These are phyloP conservation scores for Leucoma salicis DNA, from an alignment of 2,888 invertebrate species.

Conservation along the genomic window DNA sequence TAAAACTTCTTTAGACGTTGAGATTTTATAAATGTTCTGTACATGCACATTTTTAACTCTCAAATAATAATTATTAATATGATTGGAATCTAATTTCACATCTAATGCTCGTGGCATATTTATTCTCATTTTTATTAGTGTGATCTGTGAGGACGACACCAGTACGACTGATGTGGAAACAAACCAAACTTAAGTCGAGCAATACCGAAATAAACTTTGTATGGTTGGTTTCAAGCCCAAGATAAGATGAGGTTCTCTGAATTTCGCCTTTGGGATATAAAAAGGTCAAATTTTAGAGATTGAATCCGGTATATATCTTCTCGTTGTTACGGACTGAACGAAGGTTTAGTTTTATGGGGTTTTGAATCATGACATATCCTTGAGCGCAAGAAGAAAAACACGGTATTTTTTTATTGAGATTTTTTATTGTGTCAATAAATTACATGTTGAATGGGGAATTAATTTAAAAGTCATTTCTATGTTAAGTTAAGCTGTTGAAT, in stretches of 20 bases:
- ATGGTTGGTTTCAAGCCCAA: conserved; percentile 13
- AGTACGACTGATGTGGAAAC: neutral
- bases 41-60: too few species aligned
- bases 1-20: too few species aligned
- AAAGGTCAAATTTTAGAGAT: conserved; percentile 28
- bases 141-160: too few species aligned
- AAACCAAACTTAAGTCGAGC: neutral
- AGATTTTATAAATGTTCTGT: too few species aligned
- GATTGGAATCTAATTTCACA: too few species aligned
- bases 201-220: conserved; percentile 8
- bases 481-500: conserved; percentile 75
- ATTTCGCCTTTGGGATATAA: conserved; percentile 22
- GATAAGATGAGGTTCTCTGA: conserved; percentile 23
- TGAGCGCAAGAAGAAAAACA: conserved; percentile 10
- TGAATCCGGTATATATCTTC: conserved; percentile 28
- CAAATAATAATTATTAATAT: too few species aligned
- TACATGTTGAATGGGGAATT: conserved; percentile 64
- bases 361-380: conserved; percentile 14
- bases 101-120: too few species aligned
- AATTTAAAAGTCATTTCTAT: conserved; percentile 65
- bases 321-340: conserved; percentile 12
- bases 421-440: conserved; percentile 51
- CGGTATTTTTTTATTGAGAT: conserved; percentile 11
- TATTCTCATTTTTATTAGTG: too few species aligned
- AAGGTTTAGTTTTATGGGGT: conserved; percentile 10